Percentiles rank a stretch among this genome's conserved stretches.
phyloP scores from a whole-genome alignment of 2,797 vertebrate genomes.

The Hirundo rustica region DNA sequence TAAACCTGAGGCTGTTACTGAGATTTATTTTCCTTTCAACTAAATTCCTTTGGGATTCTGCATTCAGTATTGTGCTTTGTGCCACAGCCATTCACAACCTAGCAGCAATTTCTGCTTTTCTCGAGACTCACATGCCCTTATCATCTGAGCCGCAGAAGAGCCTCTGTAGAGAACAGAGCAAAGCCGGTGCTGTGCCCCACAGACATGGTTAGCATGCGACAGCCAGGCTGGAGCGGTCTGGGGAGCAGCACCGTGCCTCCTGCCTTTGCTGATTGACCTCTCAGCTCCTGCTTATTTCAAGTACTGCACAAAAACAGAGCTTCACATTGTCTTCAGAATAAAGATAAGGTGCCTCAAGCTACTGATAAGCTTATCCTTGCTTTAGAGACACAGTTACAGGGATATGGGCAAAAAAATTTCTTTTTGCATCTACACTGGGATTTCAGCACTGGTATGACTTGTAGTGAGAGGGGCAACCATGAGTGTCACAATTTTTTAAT shows the following conservation, averaged over 20 bases:
- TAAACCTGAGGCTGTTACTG: not conserved
- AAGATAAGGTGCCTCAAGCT: not conserved
- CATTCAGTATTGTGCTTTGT: not conserved
- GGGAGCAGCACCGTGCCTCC: not conserved
- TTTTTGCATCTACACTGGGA: not conserved
- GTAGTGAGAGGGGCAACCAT: not conserved
- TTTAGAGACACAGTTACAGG: not conserved
- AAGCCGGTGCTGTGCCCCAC: not conserved
- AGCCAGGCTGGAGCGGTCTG: fast-evolving
- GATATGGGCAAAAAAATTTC: not conserved
- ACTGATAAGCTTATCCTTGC: not conserved
- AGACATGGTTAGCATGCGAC: not conserved
- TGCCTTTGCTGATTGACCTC: not conserved
- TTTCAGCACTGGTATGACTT: not conserved
- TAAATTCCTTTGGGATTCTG: not conserved
- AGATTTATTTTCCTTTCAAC: constrained; percentile 1
- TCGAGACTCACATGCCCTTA: not conserved
- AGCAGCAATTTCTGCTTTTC: not conserved
- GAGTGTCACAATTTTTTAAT: not conserved
- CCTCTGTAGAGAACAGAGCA: not conserved
- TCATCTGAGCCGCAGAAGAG: not conserved
- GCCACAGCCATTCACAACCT: not conserved
- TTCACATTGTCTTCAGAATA: not conserved
- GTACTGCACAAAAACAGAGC: not conserved
- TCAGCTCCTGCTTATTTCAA: not conserved